Percentiles rank a stretch among this genome's conserved stretches.
These are phyloP conservation scores for Mionectes macconnelli DNA, from an alignment of 2,113 vertebrate species.

Conservation along the genomic window DNA sequence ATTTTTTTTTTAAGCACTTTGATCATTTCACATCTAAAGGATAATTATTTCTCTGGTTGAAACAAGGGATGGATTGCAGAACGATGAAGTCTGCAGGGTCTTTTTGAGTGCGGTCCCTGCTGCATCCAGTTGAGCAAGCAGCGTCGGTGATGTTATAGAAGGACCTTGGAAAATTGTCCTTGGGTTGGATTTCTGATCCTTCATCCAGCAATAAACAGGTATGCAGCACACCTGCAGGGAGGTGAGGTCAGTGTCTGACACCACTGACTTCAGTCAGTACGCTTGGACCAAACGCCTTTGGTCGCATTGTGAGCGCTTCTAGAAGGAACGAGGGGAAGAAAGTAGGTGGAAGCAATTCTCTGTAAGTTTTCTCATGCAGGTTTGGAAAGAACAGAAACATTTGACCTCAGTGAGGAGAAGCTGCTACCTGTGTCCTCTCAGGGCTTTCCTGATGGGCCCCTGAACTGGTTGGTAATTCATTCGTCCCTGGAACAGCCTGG, in stretches of 20 bases:
- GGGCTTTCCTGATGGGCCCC: neutral
- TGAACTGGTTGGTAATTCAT: neutral
- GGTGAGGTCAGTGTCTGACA: neutral
- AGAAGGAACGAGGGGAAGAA: neutral
- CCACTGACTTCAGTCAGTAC: neutral
- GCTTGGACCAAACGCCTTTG: neutral
- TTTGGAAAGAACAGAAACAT: neutral
- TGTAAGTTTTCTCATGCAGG: neutral
- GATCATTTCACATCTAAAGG: neutral
- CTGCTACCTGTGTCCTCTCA: neutral
- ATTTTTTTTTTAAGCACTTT: neutral
- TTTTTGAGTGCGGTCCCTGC: neutral
- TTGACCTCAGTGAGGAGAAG: neutral
- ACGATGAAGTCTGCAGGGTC: neutral
- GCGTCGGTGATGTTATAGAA: neutral
- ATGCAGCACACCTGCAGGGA: neutral
- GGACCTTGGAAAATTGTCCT: neutral
- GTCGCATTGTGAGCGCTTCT: neutral
- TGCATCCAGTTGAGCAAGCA: accelerated
- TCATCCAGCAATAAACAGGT: neutral
- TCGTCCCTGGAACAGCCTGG: neutral
- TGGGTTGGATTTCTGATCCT: neutral
- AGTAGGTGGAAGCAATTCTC: neutral
- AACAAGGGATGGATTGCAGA: neutral
- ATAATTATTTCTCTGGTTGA: slow-evolving; percentile 16